Percentiles rank a stretch among this genome's conserved stretches.
phyloP scores from a whole-genome alignment of 1,140 invertebrate genomes.

The Lepidotrigona ventralis region DNA sequence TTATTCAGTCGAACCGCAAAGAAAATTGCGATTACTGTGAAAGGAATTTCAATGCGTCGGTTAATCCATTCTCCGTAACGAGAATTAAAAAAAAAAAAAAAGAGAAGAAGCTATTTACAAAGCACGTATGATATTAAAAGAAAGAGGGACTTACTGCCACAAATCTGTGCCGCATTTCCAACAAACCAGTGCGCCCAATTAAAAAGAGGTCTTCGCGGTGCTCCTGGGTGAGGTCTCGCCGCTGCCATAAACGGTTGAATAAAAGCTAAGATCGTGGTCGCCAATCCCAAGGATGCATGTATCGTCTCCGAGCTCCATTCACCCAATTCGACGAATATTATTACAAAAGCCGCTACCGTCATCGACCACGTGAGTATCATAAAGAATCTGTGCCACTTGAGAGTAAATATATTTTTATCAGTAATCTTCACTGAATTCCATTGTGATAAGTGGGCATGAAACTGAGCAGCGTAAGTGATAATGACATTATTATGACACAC shows the following conservation, averaged over 20 bases:
- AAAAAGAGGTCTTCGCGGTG: slow-evolving; percentile 90
- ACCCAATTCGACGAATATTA: slow-evolving; percentile 92
- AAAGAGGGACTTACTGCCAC: slow-evolving; percentile 86
- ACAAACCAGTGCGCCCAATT: slow-evolving; percentile 97
- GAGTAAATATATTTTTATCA: slow-evolving; percentile 31
- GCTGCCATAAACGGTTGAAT: slow-evolving; percentile 92
- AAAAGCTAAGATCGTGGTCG: slow-evolving; percentile 90
- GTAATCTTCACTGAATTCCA: not conserved
- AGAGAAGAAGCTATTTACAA: not conserved
- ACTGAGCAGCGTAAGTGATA: not conserved
- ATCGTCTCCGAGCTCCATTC: slow-evolving; percentile 88
- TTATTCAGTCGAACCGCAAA: slow-evolving; percentile 92
- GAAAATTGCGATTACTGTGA: slow-evolving; percentile 95
- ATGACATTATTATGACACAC: not conserved
- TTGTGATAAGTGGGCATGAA: not conserved
- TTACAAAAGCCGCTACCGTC: slow-evolving; percentile 87
- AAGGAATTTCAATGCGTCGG: slow-evolving; percentile 62
- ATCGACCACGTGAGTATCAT: slow-evolving; percentile 92
- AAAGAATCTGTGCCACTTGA: slow-evolving; percentile 90
- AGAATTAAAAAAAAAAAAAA: too few relatives aligned
- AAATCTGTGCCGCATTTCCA: slow-evolving; percentile 95
- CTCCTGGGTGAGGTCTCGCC: slow-evolving; percentile 92
- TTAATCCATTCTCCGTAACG: slow-evolving; percentile 26
- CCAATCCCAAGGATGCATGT: slow-evolving; percentile 90
- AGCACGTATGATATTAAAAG: not conserved